Percentiles rank a stretch among this genome's conserved stretches.
Evolutionary conservation across 2,113 vertebrate species (phyloP).

Genomic region (Mirounga angustirostris): DNA sequence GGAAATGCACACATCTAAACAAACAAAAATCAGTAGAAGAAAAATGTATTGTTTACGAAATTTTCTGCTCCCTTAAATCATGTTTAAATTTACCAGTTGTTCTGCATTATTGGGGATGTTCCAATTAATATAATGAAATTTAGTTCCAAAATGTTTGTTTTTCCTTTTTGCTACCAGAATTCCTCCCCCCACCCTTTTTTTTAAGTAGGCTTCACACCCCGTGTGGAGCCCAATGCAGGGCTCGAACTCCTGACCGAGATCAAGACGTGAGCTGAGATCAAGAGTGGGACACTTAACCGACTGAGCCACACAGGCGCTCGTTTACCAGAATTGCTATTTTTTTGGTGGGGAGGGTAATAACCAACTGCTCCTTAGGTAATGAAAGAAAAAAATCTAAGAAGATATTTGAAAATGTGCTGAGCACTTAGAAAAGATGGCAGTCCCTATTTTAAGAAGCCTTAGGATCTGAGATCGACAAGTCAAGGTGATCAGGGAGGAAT

Average conservation of each 20-base stretch:
- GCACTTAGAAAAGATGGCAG: not conserved
- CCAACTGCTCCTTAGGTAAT: not conserved
- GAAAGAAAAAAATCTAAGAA: not conserved
- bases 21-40: constrained; percentile 45
- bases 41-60: not conserved
- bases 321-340: not conserved
- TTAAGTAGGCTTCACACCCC: too few relatives aligned
- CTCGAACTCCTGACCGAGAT: not conserved
- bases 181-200: not conserved
- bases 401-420: not conserved
- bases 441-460: not conserved
- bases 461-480: not conserved
- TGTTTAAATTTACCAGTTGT: constrained; percentile 57
- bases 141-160: constrained; percentile 23
- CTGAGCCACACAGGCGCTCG: not conserved
- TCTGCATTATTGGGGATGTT: constrained; percentile 38
- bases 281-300: not conserved
- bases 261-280: not conserved
- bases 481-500: not conserved
- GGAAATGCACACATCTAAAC: not conserved
- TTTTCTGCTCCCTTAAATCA: not conserved
- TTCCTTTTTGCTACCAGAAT: not conserved
- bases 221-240: not conserved
- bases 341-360: not conserved
- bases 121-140: constrained; percentile 37